These are phyloP conservation scores for Atta cephalotes DNA, from an alignment of 1,140 invertebrate species.

Conservation along the genomic window DNA sequence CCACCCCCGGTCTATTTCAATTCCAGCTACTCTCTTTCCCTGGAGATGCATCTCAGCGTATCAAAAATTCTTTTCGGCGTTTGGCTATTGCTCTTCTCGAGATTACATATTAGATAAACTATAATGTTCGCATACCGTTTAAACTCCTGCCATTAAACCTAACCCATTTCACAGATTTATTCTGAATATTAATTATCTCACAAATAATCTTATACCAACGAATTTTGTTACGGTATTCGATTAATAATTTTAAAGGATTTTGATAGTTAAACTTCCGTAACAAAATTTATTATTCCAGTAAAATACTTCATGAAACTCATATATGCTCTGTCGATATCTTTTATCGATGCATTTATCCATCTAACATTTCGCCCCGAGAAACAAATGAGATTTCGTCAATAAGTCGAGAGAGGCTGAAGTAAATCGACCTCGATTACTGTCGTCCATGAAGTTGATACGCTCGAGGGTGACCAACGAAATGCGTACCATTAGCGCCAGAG, in stretches of 20 bases:
- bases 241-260: not conserved
- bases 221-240: not conserved
- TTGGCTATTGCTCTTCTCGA: slow-evolving; percentile 14
- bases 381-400: slow-evolving; percentile 38
- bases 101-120: slow-evolving; percentile 71
- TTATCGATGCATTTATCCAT: not conserved
- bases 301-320: not conserved
- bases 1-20: not conserved
- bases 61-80: slow-evolving; percentile 44
- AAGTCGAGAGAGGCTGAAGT: slow-evolving; percentile 12
- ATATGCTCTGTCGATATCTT: not conserved
- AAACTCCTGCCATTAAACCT: not conserved
- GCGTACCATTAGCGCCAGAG: slow-evolving; percentile 40
- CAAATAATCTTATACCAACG: not conserved
- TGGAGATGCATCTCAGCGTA: not conserved
- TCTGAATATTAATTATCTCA: slow-evolving; percentile 61
- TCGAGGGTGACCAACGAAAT: slow-evolving; percentile 47
- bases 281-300: not conserved
- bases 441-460: slow-evolving; percentile 30
- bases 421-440: slow-evolving; percentile 35
- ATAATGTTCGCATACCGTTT: slow-evolving; percentile 71
- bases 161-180: not conserved
- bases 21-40: slow-evolving; percentile 57
- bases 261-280: not conserved
- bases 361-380: not conserved